phyloP scores from a whole-genome alignment of 2,113 vertebrate genomes.

The Echinops telfairi region DNA sequence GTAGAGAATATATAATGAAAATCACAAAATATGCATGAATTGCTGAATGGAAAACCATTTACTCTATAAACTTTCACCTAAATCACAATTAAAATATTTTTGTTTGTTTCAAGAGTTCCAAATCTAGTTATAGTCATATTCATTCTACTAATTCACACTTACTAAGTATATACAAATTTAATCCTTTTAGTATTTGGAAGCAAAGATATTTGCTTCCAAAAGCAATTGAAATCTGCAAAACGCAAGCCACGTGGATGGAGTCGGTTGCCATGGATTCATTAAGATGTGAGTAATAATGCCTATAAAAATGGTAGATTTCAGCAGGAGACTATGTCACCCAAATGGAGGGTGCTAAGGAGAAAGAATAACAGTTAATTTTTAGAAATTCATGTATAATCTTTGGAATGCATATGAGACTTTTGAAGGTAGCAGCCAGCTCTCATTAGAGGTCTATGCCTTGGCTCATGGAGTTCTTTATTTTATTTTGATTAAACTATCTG shows the following conservation, averaged over 20 bases:
- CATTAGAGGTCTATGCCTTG: slow-evolving; percentile 69
- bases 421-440: not conserved
- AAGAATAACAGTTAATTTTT: not conserved
- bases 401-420: not conserved
- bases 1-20: too few relatives aligned
- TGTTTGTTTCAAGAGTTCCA: not conserved
- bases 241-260: not conserved
- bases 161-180: not conserved
- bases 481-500: not conserved
- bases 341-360: not conserved
- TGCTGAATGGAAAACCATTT: too few relatives aligned
- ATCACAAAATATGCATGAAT: too few relatives aligned
- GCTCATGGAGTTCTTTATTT: slow-evolving; percentile 41
- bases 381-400: not conserved
- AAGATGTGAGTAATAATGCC: not conserved
- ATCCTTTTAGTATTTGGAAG: not conserved
- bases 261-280: not conserved
- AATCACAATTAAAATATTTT: not conserved
- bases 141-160: not conserved
- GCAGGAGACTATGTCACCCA: not conserved
- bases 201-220: slow-evolving; percentile 23
- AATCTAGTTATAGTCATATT: not conserved
- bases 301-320: not conserved
- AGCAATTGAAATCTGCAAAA: slow-evolving; percentile 13
- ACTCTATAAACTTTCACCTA: too few relatives aligned